A percentile compares a stretch with the other conserved stretches of the same genome.
Conservation (phyloP, 1,140 invertebrate species). For the Cyclargus thomasi region DNA sequence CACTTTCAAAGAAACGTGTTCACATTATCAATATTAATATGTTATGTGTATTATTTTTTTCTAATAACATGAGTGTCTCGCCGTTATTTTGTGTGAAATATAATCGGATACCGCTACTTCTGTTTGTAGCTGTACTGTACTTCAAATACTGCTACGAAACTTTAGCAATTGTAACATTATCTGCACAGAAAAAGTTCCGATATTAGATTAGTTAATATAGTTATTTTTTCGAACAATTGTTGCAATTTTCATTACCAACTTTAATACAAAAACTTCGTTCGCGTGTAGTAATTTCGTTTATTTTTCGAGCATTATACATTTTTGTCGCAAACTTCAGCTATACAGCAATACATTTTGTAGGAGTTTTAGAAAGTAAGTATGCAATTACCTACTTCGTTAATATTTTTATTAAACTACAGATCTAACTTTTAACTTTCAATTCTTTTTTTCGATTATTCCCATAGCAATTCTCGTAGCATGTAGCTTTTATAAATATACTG, state of each 20-base stretch:
- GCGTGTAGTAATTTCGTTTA: slow-evolving; percentile 20
- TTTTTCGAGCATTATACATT: slow-evolving; percentile 1
- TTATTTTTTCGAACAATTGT: slow-evolving; percentile 8
- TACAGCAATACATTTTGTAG: neutral
- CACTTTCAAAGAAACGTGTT: no score
- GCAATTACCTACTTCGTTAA: no score
- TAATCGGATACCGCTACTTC: neutral
- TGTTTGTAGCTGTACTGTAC: neutral
- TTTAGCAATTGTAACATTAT: neutral
- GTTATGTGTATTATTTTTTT: no score
- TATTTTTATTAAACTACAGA: no score
- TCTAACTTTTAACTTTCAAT: neutral
- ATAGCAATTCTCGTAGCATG: neutral
- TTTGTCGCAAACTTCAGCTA: neutral
- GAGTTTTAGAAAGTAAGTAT: neutral
- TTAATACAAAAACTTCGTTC: slow-evolving; percentile 26
- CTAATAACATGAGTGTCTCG: no score
- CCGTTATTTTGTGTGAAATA: neutral
- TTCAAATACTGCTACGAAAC: neutral
- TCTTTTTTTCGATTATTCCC: neutral
- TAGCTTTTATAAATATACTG: neutral
- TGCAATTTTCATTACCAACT: slow-evolving; percentile 19
- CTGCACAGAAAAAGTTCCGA: neutral
- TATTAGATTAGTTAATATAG: slow-evolving; percentile 4
- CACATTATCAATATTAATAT: no score